Evolutionary conservation across 1,140 invertebrate genomes (phyloP), one percentile per base, ranked within the genome.

Genomic region (Bombus terrestris): DNA sequence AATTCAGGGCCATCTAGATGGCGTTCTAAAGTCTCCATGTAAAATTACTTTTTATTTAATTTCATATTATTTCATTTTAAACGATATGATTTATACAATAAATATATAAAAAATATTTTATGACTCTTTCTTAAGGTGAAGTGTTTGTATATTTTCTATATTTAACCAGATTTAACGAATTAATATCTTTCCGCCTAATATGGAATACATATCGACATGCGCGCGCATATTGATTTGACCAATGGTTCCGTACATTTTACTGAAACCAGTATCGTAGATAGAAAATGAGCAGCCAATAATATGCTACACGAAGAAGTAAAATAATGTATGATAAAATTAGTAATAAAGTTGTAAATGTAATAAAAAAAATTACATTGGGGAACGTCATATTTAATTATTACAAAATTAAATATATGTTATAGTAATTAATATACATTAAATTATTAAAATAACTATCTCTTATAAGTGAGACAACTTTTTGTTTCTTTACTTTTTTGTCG

Each of bases 191-290:
- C 83, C 68, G 68, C 76, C 68, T 85, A 85, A 85, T 77, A 71
- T 76, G 71, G 62, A 86, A 35, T 35, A 64, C 22, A n/a, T 9
- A 43, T 37, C 15, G 10, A n/a, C 2, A 32, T 90, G 88, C 88
- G 87, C 78, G 57, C 87, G 88, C 88, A 90, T 82, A 86, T 89
- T 81, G 81, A 88, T 85, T 85, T 37, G 10, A 81, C 13, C 59
- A 72, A 68, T 69, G 43, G 32, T 83, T 79, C 71, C 59, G 73
- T 59, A 64, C 13, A 62, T 77, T 25, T 72, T 69, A 43, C 75
- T n/a, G 12, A 57, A 28, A 25, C 22, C 87, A 89, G 83, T 86
- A 32, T 59, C 47, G 87, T 81, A 81, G 10, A 18, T 84, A 73
- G 28, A 22, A 37, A 37, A 47, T n/a, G 25, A 64, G n/a, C 32